A percentile compares a stretch with the other conserved stretches of the same genome.
Conservation (phyloP, 1,140 invertebrate species). For the Heliconius hewitsoni region DNA sequence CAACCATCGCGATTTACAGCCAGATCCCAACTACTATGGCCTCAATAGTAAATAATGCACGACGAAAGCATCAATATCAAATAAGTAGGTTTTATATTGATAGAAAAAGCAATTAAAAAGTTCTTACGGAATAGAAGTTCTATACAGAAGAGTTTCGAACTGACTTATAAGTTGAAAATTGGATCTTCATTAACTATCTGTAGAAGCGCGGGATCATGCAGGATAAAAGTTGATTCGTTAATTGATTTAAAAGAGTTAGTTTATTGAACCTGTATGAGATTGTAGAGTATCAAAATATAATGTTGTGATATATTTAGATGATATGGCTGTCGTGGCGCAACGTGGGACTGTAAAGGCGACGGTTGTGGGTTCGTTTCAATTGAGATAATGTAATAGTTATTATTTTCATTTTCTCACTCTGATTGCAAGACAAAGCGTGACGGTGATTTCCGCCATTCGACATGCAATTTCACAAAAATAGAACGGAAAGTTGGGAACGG, state of each 20-base stretch:
- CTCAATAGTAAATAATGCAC: not conserved
- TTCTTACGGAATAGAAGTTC: slow-evolving; percentile 22
- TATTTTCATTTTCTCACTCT: not conserved
- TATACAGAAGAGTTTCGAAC: slow-evolving; percentile 24
- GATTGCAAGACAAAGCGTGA: not conserved
- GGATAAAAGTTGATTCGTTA: not conserved
- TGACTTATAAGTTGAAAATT: slow-evolving; percentile 28
- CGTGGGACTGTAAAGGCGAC: too few relatives aligned
- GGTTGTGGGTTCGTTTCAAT: too few relatives aligned
- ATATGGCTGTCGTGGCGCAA: too few relatives aligned
- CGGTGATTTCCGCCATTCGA: not conserved
- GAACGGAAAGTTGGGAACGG: not conserved
- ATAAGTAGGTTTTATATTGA: slow-evolving; percentile 1
- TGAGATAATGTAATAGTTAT: too few relatives aligned
- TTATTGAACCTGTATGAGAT: not conserved
- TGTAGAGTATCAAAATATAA: not conserved
- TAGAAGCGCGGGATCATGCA: slow-evolving; percentile 9
- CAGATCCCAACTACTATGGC: too few relatives aligned
- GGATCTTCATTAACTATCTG: slow-evolving; percentile 31
- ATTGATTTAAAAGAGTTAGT: not conserved
- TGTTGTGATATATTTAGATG: too few relatives aligned
- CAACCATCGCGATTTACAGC: too few relatives aligned
- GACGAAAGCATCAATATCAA: not conserved
- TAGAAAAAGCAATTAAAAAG: slow-evolving; percentile 27
- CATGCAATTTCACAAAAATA: not conserved